Evolutionary conservation across 1,140 invertebrate genomes (phyloP).

Genomic region (Triops longicaudatus): DNA sequence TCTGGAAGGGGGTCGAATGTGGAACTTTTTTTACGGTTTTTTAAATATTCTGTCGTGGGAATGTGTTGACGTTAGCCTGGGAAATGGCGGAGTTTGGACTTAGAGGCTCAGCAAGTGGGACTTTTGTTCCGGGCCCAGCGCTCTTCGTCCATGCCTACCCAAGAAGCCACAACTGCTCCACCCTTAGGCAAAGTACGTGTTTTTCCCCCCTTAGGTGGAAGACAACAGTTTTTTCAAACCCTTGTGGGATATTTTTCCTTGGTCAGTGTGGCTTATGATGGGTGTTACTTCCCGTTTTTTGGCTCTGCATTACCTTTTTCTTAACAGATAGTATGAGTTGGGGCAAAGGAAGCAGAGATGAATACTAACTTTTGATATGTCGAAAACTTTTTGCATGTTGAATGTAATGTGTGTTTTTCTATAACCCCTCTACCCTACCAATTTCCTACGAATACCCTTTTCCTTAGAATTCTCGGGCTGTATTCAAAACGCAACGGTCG

Average conservation of each 20-base stretch:
- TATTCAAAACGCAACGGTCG: conserved; percentile 82
- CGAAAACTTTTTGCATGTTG: background rate
- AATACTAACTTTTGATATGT: background rate
- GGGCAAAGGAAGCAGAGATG: background rate
- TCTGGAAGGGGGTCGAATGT: too few relatives aligned
- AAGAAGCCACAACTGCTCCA: conserved; percentile 31
- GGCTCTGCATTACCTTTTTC: background rate
- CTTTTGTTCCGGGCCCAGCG: conserved; percentile 48
- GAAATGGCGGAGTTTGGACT: conserved; percentile 52
- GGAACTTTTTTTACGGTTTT: conserved; percentile 29
- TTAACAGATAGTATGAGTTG: background rate
- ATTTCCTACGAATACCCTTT: conserved; percentile 25
- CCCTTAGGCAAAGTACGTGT: conserved; percentile 31
- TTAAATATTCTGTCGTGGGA: background rate
- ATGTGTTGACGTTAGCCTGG: conserved; percentile 35
- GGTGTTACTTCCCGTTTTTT: background rate
- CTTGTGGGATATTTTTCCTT: background rate
- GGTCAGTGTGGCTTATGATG: conserved; percentile 14
- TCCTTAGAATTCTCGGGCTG: conserved; percentile 46
- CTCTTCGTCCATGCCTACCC: conserved; percentile 53
- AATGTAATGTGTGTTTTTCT: conserved; percentile 26
- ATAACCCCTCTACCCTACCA: conserved; percentile 28
- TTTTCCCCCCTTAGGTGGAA: background rate
- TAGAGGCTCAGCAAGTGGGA: conserved; percentile 44
- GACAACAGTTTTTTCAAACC: background rate